Percentiles rank a stretch among this genome's conserved stretches.
Conservation (phyloP, 1,140 invertebrate genomes). For the Euwallacea similis region DNA sequence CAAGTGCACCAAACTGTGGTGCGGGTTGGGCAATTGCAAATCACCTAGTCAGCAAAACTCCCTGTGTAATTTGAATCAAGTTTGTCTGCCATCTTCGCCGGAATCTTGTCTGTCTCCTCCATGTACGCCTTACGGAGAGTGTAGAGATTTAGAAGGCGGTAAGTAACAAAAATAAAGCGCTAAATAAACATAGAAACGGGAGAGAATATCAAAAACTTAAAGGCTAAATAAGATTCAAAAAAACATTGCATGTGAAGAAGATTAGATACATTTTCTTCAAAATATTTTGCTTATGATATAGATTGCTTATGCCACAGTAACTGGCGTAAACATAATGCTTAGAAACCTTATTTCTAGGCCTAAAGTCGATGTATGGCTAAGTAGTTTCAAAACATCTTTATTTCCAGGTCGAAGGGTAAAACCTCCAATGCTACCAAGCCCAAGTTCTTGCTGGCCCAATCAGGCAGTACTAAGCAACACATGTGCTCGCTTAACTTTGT, state of each 20-base stretch:
- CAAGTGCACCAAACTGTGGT: constrained; percentile 83
- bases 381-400: not conserved
- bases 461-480: constrained; percentile 65
- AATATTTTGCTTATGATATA: too few relatives aligned
- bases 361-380: too few relatives aligned
- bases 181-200: not conserved
- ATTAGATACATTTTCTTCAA: not conserved
- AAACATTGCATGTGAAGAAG: too few relatives aligned
- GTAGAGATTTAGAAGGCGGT: constrained; percentile 71
- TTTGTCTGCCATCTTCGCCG: constrained; percentile 74
- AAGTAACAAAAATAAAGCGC: constrained; percentile 30
- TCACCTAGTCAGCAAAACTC: constrained; percentile 54
- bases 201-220: not conserved
- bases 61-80: constrained; percentile 63
- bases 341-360: too few relatives aligned
- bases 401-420: constrained; percentile 63
- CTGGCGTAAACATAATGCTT: too few relatives aligned
- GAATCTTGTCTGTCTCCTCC: constrained; percentile 76
- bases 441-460: constrained; percentile 79
- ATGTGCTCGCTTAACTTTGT: constrained; percentile 74
- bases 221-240: not conserved
- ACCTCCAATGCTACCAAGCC: constrained; percentile 72
- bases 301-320: not conserved
- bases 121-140: constrained; percentile 81
- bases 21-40: constrained; percentile 78